Percentiles rank a stretch among this genome's conserved stretches.
phyloP scores from a whole-genome alignment of 2,113 vertebrate genomes.

The Lanius ludovicianus region DNA sequence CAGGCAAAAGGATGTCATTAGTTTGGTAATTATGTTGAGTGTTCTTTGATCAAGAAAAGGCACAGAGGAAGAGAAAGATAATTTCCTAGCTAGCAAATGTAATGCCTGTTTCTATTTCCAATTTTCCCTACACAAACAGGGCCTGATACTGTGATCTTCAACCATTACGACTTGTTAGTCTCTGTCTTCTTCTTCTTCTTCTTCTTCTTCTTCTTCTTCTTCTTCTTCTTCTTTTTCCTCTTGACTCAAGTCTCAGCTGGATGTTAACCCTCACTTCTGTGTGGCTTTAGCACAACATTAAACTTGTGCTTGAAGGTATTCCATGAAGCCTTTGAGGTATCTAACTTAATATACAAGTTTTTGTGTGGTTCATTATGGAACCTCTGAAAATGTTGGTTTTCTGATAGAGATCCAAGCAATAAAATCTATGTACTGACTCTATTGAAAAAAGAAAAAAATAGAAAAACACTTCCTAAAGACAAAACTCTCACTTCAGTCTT shows the following conservation, averaged over 20 bases:
- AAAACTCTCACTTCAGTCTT: background rate
- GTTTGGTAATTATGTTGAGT: constrained; percentile 57
- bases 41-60: constrained; percentile 65
- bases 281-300: background rate
- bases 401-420: background rate
- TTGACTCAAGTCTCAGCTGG: background rate
- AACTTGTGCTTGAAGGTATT: background rate
- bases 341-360: background rate
- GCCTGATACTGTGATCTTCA: background rate
- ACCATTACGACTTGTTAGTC: background rate
- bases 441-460: background rate
- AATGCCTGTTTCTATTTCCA: background rate
- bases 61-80: constrained; percentile 31
- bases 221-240: background rate
- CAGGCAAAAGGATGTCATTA: constrained; percentile 58
- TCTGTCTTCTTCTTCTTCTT: background rate
- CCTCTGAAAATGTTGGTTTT: background rate
- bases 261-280: background rate
- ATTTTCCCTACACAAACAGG: background rate
- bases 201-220: background rate
- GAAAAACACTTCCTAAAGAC: background rate
- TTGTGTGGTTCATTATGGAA: background rate
- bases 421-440: background rate
- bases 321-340: background rate
- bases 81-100: constrained; percentile 43